Evolutionary conservation across 2,797 vertebrate genomes (phyloP).

Genomic region (Oreochromis grahami): DNA sequence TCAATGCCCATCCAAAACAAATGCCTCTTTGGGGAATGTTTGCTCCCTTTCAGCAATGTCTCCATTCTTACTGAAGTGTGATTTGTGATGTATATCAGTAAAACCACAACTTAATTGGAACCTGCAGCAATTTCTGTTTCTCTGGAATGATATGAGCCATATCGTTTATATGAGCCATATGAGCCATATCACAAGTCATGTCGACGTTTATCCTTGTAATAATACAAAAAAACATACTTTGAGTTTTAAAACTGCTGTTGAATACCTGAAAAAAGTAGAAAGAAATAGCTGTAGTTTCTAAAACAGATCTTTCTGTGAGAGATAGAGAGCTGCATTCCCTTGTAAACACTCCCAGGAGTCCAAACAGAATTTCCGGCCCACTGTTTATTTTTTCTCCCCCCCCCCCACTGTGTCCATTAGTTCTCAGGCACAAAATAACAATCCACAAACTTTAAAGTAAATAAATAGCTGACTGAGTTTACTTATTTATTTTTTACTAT

Average conservation of each 20-base stretch:
- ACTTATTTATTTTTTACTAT: constrained; percentile 29
- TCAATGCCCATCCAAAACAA: background rate
- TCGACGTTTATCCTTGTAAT: background rate
- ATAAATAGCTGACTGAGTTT: constrained; percentile 4
- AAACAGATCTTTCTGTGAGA: background rate
- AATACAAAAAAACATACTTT: background rate
- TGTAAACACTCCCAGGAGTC: constrained; percentile 32
- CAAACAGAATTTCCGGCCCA: constrained; percentile 48
- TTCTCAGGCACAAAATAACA: constrained; percentile 1
- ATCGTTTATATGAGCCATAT: background rate
- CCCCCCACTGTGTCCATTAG: background rate
- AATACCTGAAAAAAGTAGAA: background rate
- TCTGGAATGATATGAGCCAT: background rate
- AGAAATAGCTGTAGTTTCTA: background rate
- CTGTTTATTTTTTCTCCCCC: constrained; percentile 30
- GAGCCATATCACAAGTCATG: background rate
- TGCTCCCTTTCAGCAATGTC: background rate
- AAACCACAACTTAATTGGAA: background rate
- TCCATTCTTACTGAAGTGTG: background rate
- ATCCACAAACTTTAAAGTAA: constrained; percentile 12
- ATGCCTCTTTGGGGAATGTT: background rate
- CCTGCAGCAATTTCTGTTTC: too few species aligned
- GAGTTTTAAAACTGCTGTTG: background rate
- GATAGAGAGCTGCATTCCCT: background rate
- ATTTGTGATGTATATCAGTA: background rate